Conservation (phyloP, 2,113 vertebrate genomes). For the Nothobranchius kuhntae region DNA sequence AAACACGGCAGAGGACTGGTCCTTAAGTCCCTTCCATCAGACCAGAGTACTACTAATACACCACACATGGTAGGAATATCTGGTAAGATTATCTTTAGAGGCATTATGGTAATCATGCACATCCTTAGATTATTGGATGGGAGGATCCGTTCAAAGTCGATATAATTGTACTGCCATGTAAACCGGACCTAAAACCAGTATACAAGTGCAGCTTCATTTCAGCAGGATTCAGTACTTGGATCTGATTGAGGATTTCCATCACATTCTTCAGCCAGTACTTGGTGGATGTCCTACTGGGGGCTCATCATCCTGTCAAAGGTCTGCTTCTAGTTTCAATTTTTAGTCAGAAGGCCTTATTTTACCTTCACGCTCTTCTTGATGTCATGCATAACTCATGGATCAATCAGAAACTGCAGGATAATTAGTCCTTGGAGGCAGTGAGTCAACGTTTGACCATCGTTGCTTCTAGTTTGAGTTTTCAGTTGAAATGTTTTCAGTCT, state of each 20-base stretch:
- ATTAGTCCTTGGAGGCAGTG: neutral
- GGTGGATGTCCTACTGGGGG: no score
- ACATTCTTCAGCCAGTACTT: neutral
- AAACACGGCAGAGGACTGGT: no score
- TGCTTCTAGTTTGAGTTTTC: neutral
- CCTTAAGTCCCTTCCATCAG: no score
- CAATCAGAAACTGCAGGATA: no score
- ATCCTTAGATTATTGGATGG: no score
- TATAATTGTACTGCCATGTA: no score
- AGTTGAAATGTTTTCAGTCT: neutral
- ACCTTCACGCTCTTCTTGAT: neutral
- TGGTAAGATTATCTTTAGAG: no score
- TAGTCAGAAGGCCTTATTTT: neutral
- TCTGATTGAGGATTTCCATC: neutral
- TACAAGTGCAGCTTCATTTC: neutral
- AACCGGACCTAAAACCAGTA: no score
- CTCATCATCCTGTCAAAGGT: neutral
- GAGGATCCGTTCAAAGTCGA: no score
- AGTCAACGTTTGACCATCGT: neutral
- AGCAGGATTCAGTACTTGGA: neutral
- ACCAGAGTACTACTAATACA: no score
- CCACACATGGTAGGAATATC: no score
- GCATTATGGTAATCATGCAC: no score
- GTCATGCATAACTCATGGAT: neutral
- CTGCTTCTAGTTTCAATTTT: neutral